phyloP scores from a whole-genome alignment of 1,140 invertebrate genomes.

The Brachionus rubens region DNA sequence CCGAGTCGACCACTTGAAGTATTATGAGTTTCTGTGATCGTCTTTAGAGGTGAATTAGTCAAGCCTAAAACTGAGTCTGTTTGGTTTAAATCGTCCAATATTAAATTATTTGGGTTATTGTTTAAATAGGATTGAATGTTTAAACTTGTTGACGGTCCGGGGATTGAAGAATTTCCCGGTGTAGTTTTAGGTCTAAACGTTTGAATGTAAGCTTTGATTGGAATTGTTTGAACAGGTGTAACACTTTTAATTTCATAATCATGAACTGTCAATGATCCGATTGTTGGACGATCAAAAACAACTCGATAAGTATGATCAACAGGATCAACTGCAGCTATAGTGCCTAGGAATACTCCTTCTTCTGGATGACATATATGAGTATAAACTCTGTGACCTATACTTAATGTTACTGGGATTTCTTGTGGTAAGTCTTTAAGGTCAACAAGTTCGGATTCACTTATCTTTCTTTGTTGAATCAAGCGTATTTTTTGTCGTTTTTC shows the following conservation, averaged over 20 bases:
- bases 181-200: slow-evolving; percentile 24
- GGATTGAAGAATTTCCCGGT: neutral
- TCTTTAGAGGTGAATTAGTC: neutral
- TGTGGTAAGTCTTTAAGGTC: slow-evolving; percentile 84
- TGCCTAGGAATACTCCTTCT: slow-evolving; percentile 92
- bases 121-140: no score
- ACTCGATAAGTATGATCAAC: slow-evolving; percentile 95
- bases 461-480: slow-evolving; percentile 86
- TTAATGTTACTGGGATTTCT: slow-evolving; percentile 86
- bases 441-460: slow-evolving; percentile 67
- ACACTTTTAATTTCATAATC: slow-evolving; percentile 79
- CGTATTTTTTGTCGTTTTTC: slow-evolving; percentile 86
- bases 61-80: neutral
- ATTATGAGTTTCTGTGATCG: neutral
- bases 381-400: slow-evolving; percentile 89
- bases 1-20: slow-evolving; percentile 66
- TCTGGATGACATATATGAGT: slow-evolving; percentile 79
- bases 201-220: slow-evolving; percentile 21
- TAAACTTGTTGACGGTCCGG: neutral
- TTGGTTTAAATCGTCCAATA: no score
- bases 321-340: slow-evolving; percentile 93
- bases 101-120: no score
- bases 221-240: slow-evolving; percentile 27
- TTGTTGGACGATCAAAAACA: slow-evolving; percentile 84
- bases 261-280: slow-evolving; percentile 91